Percentiles rank a stretch among this genome's conserved stretches.
Conservation (phyloP, 2,113 vertebrate species). For the Boleophthalmus pectinirostris region DNA sequence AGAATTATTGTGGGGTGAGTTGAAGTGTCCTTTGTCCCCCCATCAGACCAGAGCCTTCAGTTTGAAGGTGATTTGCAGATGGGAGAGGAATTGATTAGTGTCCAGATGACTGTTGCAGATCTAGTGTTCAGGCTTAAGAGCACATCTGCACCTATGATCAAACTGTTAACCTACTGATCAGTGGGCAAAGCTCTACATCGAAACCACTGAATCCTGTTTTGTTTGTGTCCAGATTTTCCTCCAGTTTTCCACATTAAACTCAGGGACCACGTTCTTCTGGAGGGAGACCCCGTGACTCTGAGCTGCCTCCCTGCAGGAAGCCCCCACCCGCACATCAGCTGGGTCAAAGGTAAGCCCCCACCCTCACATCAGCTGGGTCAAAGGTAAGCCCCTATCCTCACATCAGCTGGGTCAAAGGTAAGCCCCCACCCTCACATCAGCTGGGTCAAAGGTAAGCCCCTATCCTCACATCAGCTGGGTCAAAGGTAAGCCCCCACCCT, state of each 20-base stretch:
- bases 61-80: no score
- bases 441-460: conserved; percentile 94
- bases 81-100: no score
- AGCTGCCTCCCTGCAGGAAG: conserved; percentile 94
- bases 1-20: no score
- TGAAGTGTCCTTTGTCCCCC: no score
- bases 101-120: no score
- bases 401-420: not conserved
- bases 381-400: conserved; percentile 80
- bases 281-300: conserved; percentile 92
- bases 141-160: no score
- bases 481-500: conserved; percentile 95
- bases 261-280: conserved; percentile 94
- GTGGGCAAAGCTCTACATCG: not conserved
- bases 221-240: conserved; percentile 85
- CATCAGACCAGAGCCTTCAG: no score
- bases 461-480: conserved; percentile 89
- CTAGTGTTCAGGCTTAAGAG: no score
- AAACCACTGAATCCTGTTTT: not conserved
- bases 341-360: conserved; percentile 96
- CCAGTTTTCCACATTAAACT: conserved; percentile 97
- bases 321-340: conserved; percentile 87
- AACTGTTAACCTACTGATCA: not conserved
- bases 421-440: conserved; percentile 84
- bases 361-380: conserved; percentile 90